A percentile compares a stretch with the other conserved stretches of the same genome.
Conservation (phyloP, 2,113 vertebrate genomes). For the Eurypyga helias region DNA sequence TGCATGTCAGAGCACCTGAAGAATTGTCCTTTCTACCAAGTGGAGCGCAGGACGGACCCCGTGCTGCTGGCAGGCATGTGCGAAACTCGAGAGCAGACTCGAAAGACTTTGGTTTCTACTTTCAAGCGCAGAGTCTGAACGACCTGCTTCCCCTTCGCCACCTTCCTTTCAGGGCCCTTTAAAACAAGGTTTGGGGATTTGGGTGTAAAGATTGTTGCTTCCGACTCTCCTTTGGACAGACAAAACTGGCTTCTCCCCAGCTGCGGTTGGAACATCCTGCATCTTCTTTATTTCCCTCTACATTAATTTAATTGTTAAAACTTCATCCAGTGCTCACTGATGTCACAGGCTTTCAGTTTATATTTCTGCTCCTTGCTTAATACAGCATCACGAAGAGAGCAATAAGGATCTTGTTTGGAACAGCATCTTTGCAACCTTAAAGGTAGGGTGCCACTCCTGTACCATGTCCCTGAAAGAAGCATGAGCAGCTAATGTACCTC, state of each 20-base stretch:
- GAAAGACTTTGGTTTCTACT: slow-evolving; percentile 75
- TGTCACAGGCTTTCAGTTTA: not conserved
- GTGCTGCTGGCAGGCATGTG: slow-evolving; percentile 82
- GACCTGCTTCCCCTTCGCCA: not conserved
- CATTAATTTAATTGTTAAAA: not conserved
- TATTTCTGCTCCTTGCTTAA: not conserved
- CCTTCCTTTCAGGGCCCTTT: not conserved
- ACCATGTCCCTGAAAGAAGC: not conserved
- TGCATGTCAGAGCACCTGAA: slow-evolving; percentile 91
- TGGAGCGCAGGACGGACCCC: slow-evolving; percentile 78
- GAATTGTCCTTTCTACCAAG: slow-evolving; percentile 86
- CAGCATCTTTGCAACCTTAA: not conserved
- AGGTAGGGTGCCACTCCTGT: not conserved
- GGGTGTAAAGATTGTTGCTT: not conserved
- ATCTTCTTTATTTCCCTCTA: not conserved
- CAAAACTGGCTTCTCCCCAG: not conserved
- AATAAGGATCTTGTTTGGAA: not conserved
- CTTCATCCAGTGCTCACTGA: not conserved
- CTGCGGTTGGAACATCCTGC: not conserved
- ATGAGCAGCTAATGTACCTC: not conserved
- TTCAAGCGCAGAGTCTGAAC: slow-evolving; percentile 68
- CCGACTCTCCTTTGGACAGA: not conserved
- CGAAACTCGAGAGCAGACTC: slow-evolving; percentile 60
- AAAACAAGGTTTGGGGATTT: not conserved
- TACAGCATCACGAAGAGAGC: not conserved